phyloP scores from a whole-genome alignment of 2,888 invertebrate genomes.

The Nemurella pictetii region DNA sequence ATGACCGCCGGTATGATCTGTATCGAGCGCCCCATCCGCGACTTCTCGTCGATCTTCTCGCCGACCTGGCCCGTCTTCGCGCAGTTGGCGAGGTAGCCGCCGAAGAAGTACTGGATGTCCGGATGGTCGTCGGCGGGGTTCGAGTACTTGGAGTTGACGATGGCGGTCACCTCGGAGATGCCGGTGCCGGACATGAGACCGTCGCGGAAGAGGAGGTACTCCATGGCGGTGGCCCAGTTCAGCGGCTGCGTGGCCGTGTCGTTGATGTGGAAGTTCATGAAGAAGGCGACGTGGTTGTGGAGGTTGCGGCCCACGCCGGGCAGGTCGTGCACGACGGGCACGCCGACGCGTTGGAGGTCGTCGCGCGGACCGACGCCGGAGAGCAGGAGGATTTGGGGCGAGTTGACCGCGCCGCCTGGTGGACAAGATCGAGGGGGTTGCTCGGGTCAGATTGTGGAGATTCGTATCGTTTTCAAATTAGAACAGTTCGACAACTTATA shows the following conservation, averaged over 20 bases:
- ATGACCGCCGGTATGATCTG: slow-evolving; percentile 80
- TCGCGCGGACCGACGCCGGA: slow-evolving; percentile 84
- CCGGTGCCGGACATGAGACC: slow-evolving; percentile 90
- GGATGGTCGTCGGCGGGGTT: slow-evolving; percentile 75
- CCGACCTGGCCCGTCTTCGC: slow-evolving; percentile 86
- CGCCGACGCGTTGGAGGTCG: slow-evolving; percentile 63
- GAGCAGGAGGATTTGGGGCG: slow-evolving; percentile 88
- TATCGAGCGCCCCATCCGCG: slow-evolving; percentile 57
- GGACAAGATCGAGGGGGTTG: not conserved
- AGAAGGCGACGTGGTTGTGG: slow-evolving; percentile 83
- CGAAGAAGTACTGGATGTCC: slow-evolving; percentile 85
- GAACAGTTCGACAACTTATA: too few species aligned
- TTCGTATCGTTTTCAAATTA: not conserved
- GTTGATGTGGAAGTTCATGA: slow-evolving; percentile 77
- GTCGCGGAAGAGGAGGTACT: slow-evolving; percentile 83
- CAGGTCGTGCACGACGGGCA: slow-evolving; percentile 70
- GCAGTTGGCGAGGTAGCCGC: slow-evolving; percentile 83
- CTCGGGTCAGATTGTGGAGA: not conserved
- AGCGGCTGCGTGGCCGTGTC: slow-evolving; percentile 82
- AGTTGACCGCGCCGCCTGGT: slow-evolving; percentile 78
- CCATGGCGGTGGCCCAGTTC: slow-evolving; percentile 93
- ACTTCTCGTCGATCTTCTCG: slow-evolving; percentile 52
- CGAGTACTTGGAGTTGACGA: slow-evolving; percentile 78
- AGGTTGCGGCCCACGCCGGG: slow-evolving; percentile 84
- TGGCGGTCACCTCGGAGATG: slow-evolving; percentile 82